phyloP scores from a whole-genome alignment of 1,140 invertebrate species.

The Brachionus sp. region DNA sequence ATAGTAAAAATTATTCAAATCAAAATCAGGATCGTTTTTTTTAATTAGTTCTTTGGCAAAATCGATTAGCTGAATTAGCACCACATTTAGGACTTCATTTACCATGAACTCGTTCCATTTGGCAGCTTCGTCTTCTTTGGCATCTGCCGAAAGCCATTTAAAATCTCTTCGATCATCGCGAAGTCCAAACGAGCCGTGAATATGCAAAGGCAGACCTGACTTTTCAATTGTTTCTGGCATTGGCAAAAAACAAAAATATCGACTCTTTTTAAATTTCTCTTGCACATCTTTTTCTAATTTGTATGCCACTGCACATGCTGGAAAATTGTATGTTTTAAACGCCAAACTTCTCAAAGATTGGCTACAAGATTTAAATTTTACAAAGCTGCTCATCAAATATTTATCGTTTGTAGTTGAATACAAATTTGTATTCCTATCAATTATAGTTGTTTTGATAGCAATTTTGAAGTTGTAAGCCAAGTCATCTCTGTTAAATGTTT shows the following conservation, averaged over 20 bases:
- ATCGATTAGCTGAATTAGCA: constrained; percentile 44
- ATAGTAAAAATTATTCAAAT: neutral
- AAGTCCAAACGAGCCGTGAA: constrained; percentile 49
- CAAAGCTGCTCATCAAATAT: constrained; percentile 3
- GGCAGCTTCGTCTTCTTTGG: neutral
- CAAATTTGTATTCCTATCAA: neutral
- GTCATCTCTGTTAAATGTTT: neutral
- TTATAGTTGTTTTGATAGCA: neutral
- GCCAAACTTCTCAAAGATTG: neutral
- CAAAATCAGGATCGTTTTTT: neutral
- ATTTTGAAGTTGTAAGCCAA: neutral
- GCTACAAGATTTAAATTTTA: constrained; percentile 14
- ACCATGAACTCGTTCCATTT: constrained; percentile 47
- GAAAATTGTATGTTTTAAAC: neutral
- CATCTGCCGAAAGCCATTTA: constrained; percentile 49
- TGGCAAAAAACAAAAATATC: constrained; percentile 48
- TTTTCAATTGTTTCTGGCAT: constrained; percentile 47
- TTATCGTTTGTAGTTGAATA: neutral
- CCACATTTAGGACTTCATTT: constrained; percentile 38
- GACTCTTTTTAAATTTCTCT: constrained; percentile 18
- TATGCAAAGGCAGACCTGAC: constrained; percentile 47
- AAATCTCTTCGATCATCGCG: constrained; percentile 49
- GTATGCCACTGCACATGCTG: constrained; percentile 33
- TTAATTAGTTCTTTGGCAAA: constrained; percentile 42
- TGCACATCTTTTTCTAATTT: neutral